Conservation (phyloP, 2,113 vertebrate genomes). For the Caloenas nicobarica region DNA sequence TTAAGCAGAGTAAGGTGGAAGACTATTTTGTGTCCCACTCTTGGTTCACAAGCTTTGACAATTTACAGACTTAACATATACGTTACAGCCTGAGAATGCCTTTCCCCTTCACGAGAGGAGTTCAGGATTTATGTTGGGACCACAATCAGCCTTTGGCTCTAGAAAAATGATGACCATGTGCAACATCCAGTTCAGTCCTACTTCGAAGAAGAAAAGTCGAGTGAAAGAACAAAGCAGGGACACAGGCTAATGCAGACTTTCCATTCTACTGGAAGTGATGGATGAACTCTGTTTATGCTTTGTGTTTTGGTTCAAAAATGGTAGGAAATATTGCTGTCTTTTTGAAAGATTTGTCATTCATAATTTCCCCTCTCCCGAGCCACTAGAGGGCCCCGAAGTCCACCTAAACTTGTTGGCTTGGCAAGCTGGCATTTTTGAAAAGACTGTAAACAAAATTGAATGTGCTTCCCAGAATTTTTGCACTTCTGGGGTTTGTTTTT, state of each 20-base stretch:
- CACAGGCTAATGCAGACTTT: not conserved
- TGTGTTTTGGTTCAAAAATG: not conserved
- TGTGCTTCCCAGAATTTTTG: not conserved
- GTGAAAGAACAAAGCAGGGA: not conserved
- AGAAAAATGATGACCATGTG: not conserved
- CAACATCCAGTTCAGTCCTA: not conserved
- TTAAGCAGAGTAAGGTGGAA: not conserved
- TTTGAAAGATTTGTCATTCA: not conserved
- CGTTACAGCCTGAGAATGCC: rapidly evolving
- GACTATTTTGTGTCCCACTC: not conserved
- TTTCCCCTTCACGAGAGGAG: not conserved
- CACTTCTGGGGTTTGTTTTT: not conserved
- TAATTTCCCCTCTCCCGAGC: not conserved
- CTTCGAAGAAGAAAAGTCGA: not conserved
- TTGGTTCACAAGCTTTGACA: not conserved
- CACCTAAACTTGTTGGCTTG: not conserved
- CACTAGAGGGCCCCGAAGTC: slow-evolving; percentile 66
- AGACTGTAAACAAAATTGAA: rapidly evolving
- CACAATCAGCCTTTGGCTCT: not conserved
- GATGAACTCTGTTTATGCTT: not conserved
- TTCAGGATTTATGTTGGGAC: not conserved
- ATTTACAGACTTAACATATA: not conserved
- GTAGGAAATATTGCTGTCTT: not conserved
- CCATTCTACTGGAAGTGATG: not conserved
- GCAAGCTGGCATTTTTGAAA: not conserved